These are phyloP conservation scores for Psittacula cyanocephala DNA, from an alignment of 2,113 vertebrate species.

Conservation along the genomic window DNA sequence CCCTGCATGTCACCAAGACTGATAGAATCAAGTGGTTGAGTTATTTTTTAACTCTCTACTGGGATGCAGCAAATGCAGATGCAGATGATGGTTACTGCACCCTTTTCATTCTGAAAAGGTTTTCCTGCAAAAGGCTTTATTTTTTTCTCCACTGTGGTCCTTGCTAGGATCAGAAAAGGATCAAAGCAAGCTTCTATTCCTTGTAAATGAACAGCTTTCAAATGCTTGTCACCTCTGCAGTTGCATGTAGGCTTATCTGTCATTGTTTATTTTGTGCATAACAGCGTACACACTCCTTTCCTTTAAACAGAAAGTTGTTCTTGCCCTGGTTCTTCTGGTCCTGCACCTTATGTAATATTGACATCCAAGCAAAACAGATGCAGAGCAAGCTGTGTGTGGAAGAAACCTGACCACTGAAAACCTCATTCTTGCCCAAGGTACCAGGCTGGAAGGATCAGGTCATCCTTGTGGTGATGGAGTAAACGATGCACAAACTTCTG, in stretches of 20 bases:
- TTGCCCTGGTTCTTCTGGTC: background rate
- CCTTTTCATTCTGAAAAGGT: background rate
- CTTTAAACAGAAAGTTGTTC: background rate
- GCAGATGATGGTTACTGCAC: background rate
- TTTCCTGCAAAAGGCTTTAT: background rate
- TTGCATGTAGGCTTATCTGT: background rate
- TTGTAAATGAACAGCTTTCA: background rate
- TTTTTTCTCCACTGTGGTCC: background rate
- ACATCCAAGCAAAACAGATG: background rate
- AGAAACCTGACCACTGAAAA: background rate
- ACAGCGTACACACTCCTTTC: background rate
- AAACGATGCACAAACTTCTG: background rate
- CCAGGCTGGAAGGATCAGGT: background rate
- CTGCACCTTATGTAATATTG: background rate
- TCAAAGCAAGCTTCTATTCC: background rate
- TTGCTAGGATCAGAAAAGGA: background rate
- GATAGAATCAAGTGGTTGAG: background rate
- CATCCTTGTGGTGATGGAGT: background rate
- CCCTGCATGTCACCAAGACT: background rate
- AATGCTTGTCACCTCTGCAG: background rate
- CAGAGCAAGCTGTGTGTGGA: rapidly evolving
- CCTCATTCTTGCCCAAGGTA: background rate
- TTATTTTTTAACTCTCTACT: background rate
- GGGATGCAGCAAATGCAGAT: background rate
- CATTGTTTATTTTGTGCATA: background rate